A percentile compares a stretch with the other conserved stretches of the same genome.
These are phyloP conservation scores for Hyperopisus bebe DNA, from an alignment of 2,113 vertebrate genomes.

Conservation along the genomic window DNA sequence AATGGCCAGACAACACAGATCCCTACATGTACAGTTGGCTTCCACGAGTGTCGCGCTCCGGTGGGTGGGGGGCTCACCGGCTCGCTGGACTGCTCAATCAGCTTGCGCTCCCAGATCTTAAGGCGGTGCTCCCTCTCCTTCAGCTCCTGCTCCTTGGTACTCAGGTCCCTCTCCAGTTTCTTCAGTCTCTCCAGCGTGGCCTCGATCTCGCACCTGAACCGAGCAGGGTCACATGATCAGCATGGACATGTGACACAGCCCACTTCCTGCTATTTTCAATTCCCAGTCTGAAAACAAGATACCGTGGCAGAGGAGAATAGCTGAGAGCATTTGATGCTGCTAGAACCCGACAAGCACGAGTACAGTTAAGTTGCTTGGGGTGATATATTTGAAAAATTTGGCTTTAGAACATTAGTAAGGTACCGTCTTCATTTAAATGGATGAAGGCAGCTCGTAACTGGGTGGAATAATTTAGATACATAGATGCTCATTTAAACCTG, in stretches of 20 bases:
- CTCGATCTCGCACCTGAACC: slow-evolving; percentile 88
- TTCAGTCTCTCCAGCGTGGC: slow-evolving; percentile 93
- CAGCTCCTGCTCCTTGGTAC: slow-evolving; percentile 93
- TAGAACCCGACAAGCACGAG: not conserved
- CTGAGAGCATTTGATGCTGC: not conserved
- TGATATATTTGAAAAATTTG: not conserved
- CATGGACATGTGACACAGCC: not conserved
- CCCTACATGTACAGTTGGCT: not conserved
- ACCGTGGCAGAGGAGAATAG: not conserved
- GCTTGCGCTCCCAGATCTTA: slow-evolving; percentile 90
- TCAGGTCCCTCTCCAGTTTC: slow-evolving; percentile 95
- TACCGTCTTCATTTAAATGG: not conserved
- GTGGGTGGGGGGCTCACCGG: not conserved
- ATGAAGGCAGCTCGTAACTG: not conserved
- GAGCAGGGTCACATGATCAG: slow-evolving; percentile 1
- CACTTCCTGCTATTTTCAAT: not conserved
- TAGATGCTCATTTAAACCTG: not conserved
- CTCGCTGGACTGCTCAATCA: slow-evolving; percentile 8
- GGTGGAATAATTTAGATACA: not conserved
- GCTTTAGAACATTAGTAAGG: not conserved
- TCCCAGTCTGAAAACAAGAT: not conserved
- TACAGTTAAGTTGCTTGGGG: not conserved
- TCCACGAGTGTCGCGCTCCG: not conserved
- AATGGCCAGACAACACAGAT: not conserved
- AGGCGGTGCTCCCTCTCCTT: slow-evolving; percentile 87